phyloP scores from a whole-genome alignment of 2,113 vertebrate genomes.

The Prunella fulvescens region DNA sequence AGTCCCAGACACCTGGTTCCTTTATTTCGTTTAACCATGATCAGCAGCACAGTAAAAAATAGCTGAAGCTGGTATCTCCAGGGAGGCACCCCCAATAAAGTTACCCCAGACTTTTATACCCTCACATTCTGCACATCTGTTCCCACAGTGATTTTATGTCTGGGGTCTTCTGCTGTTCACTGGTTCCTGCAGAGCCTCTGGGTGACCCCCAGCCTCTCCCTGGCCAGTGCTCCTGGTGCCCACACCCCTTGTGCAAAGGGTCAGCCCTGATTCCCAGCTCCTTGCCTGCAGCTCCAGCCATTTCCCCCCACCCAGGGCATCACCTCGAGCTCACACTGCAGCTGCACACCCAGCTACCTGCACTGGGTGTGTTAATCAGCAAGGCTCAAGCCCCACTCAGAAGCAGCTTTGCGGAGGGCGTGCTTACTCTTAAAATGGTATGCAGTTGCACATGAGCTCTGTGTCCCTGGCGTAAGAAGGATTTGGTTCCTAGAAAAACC shows the following conservation, averaged over 20 bases:
- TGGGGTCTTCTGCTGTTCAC: background rate
- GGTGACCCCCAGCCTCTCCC: background rate
- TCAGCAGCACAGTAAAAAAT: background rate
- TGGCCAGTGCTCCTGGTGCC: background rate
- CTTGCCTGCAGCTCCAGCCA: background rate
- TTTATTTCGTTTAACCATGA: background rate
- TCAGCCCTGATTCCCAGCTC: fast-evolving
- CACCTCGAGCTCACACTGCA: background rate
- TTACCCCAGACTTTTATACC: fast-evolving
- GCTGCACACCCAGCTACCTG: background rate
- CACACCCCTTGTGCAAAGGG: fast-evolving
- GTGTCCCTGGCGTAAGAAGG: background rate
- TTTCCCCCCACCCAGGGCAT: background rate
- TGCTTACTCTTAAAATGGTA: background rate
- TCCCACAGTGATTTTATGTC: background rate
- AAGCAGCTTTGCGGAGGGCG: background rate
- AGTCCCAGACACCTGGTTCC: background rate
- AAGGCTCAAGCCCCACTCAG: background rate
- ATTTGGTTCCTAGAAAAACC: background rate
- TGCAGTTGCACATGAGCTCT: background rate
- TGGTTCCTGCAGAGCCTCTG: background rate
- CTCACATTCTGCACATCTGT: fast-evolving
- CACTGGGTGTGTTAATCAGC: background rate
- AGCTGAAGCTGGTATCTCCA: fast-evolving
- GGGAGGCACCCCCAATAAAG: background rate